Conservation (phyloP, 2,797 vertebrate genomes). For the Myiotriccus ornatus region DNA sequence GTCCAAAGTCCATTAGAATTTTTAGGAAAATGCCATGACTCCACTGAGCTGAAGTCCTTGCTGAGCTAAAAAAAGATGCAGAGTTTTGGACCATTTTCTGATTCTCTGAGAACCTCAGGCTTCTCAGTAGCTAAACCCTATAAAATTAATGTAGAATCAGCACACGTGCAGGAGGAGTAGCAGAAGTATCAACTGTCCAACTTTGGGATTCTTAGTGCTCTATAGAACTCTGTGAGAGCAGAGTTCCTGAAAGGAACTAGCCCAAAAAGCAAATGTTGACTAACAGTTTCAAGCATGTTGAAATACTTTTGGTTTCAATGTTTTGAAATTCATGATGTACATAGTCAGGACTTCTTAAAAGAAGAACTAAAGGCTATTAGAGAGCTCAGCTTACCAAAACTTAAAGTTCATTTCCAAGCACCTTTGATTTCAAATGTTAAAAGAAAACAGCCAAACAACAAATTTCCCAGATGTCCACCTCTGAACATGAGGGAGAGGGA, state of each 20-base stretch:
- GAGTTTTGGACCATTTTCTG: neutral
- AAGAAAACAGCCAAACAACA: neutral
- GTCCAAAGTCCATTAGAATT: neutral
- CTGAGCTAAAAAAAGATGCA: neutral
- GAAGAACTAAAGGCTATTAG: neutral
- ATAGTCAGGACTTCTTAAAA: neutral
- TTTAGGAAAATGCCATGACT: neutral
- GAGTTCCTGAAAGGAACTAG: neutral
- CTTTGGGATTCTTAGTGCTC: neutral
- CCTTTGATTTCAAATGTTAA: neutral
- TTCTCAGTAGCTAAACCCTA: neutral
- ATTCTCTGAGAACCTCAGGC: neutral
- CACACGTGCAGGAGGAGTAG: neutral
- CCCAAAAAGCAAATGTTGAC: neutral
- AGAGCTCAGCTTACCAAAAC: neutral
- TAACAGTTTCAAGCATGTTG: constrained; percentile 10
- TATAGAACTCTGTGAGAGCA: neutral
- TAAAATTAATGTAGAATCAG: neutral
- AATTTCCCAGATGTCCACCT: neutral
- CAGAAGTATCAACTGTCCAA: neutral
- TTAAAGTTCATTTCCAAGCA: neutral
- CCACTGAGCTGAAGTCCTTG: neutral
- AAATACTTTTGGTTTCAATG: constrained; percentile 17
- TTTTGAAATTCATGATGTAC: neutral
- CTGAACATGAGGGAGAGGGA: neutral